Base-by-base conservation (phyloP, 2,797 vertebrate species). In the Bradypodion ventrale region DNA sequence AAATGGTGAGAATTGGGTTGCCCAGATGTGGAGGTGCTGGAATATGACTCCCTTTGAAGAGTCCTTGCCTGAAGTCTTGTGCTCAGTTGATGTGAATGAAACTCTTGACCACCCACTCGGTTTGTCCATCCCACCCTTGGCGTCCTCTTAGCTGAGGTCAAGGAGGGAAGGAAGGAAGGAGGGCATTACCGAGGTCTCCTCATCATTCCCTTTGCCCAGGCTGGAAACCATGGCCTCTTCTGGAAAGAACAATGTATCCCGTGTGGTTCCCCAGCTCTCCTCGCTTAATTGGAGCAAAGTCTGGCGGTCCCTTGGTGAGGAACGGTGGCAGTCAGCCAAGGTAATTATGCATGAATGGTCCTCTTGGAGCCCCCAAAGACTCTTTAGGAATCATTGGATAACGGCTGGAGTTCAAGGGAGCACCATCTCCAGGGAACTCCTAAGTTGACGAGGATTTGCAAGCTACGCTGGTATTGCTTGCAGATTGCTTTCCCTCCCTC, bases 271-370 rank as follows among this genome's bases (percentile, higher is more conserved):
- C 7, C 42, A 79, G 88, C 89, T 85, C 88, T 85, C 0, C 1
- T 27, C 0, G 1, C 81, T 88, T 81, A 90, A 91, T 82, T 83
- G 92, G 89, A 88, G 82, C 0, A 59, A 84, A 86, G 87, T 88
- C 59, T 79, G 0, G 2, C 1, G 3, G 86, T 69, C 80, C 83
- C 85, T 84, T 84, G 90, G 85, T 88, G 87, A 79, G 56, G 40
- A 81, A 37, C 5, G 37, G 83, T 93, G 92, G 91, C 92, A 37
- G 44, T 0, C 86, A 70, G 91, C 90, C 88, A 88, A 83, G 79
- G 84, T 32, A 84, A 88, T 94, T 74, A 88, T 4, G 75, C 78
- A 27, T 21, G 90, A 75, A 44, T 7, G 87, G 81, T 66, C 83
- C 42, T 35, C 78, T 70, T 88, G 0, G 5, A 32, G 56, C 84